Percentiles rank a stretch among this genome's conserved stretches.
These are phyloP conservation scores for Epistrophe grossulariae DNA, from an alignment of 2,888 invertebrate species.

Conservation along the genomic window DNA sequence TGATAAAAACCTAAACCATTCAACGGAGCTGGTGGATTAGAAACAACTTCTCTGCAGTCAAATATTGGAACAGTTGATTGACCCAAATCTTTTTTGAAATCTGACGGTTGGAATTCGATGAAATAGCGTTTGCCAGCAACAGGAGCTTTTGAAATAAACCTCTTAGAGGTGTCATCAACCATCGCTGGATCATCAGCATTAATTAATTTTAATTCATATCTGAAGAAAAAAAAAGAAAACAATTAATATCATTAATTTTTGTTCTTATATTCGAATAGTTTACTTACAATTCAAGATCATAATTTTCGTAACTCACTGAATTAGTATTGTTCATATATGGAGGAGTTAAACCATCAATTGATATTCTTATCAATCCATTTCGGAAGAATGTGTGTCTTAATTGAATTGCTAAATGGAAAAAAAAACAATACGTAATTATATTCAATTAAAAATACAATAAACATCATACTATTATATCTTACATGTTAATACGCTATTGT, in stretches of 20 bases:
- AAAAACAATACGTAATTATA: background rate
- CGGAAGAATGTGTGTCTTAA: background rate
- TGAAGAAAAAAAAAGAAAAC: background rate
- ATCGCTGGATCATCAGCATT: background rate
- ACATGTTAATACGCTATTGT: constrained; percentile 1
- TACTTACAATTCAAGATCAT: constrained; percentile 9
- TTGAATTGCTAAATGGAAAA: background rate
- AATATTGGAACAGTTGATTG: background rate
- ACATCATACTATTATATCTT: background rate
- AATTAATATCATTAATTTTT: too few relatives aligned
- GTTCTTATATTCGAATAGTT: background rate
- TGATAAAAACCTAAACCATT: constrained; percentile 20
- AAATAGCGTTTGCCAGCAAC: background rate
- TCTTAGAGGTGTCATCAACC: fast-evolving
- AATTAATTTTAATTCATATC: background rate
- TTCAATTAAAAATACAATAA: background rate
- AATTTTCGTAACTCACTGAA: background rate
- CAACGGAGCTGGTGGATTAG: constrained; percentile 12
- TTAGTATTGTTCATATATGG: background rate
- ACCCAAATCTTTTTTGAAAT: constrained; percentile 20
- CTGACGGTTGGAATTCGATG: constrained; percentile 4
- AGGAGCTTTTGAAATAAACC: background rate
- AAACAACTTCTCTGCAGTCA: background rate
- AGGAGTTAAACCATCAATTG: background rate
- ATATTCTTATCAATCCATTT: background rate